phyloP scores from a whole-genome alignment of 2,888 invertebrate species.

The Rotaria socialis region DNA sequence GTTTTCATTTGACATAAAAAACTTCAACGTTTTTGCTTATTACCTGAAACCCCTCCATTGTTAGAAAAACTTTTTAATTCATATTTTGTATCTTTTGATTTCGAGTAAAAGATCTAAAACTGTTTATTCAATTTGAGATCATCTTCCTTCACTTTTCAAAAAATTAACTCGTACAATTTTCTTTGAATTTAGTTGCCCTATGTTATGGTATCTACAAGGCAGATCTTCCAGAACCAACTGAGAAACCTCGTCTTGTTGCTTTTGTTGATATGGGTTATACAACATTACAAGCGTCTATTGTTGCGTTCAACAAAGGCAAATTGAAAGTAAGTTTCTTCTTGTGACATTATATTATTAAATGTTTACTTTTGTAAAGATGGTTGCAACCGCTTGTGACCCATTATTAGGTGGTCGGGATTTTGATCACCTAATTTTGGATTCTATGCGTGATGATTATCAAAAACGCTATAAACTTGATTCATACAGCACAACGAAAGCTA shows the following conservation, averaged over 20 bases:
- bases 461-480: slow-evolving; percentile 77
- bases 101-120: too few species aligned
- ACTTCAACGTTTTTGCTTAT: too few species aligned
- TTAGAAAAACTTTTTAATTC: too few species aligned
- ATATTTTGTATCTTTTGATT: too few species aligned
- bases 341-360: neutral
- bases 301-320: slow-evolving; percentile 90
- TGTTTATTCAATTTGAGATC: too few species aligned
- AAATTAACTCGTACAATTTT: neutral
- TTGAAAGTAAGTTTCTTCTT: slow-evolving; percentile 48
- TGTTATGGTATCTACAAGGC: slow-evolving; percentile 97
- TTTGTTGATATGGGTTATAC: slow-evolving; percentile 95
- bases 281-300: slow-evolving; percentile 76
- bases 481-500: slow-evolving; percentile 75
- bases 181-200: slow-evolving; percentile 68
- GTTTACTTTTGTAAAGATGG: slow-evolving; percentile 49
- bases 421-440: slow-evolving; percentile 76
- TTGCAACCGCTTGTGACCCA: slow-evolving; percentile 78
- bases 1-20: too few species aligned
- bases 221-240: slow-evolving; percentile 81
- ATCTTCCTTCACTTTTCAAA: too few species aligned
- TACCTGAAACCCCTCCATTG: too few species aligned
- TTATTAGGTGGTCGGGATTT: slow-evolving; percentile 88
- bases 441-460: slow-evolving; percentile 83
- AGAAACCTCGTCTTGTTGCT: slow-evolving; percentile 78